These are phyloP conservation scores for Stenichneumon culpator DNA, from an alignment of 2,888 invertebrate genomes.

Conservation along the genomic window DNA sequence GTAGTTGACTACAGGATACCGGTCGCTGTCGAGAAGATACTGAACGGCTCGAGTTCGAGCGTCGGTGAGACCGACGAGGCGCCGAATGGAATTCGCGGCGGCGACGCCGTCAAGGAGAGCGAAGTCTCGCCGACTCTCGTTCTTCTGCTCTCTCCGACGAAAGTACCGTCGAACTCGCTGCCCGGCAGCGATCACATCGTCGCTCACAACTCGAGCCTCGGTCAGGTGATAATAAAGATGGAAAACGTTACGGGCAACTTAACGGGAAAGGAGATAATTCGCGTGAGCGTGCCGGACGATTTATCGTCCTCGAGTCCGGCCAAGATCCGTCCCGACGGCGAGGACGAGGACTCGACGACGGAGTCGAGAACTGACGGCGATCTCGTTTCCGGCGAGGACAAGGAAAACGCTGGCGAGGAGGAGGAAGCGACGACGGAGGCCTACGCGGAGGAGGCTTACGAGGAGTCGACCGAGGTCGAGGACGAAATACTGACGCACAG, in stretches of 20 bases:
- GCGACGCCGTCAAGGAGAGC: slow-evolving; percentile 12
- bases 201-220: slow-evolving; percentile 63
- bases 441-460: slow-evolving; percentile 70
- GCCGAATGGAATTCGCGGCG: slow-evolving; percentile 3
- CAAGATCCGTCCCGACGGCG: slow-evolving; percentile 55
- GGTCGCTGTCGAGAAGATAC: slow-evolving; percentile 42
- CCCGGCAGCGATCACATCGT: slow-evolving; percentile 40
- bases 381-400: neutral
- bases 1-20: slow-evolving; percentile 80
- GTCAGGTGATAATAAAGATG: slow-evolving; percentile 63
- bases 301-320: slow-evolving; percentile 1
- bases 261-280: slow-evolving; percentile 69
- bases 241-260: slow-evolving; percentile 69
- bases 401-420: slow-evolving; percentile 1
- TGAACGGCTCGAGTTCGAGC: slow-evolving; percentile 37
- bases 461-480: slow-evolving; percentile 77
- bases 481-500: slow-evolving; percentile 80
- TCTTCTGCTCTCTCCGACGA: slow-evolving; percentile 76
- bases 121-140: slow-evolving; percentile 73
- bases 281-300: slow-evolving; percentile 63
- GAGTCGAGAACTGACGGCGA: slow-evolving; percentile 3
- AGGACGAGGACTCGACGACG: slow-evolving; percentile 65
- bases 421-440: slow-evolving; percentile 23
- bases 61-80: slow-evolving; percentile 11
- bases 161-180: slow-evolving; percentile 61